Conservation (phyloP, 2,888 invertebrate genomes). For the Yponomeuta sedellus region DNA sequence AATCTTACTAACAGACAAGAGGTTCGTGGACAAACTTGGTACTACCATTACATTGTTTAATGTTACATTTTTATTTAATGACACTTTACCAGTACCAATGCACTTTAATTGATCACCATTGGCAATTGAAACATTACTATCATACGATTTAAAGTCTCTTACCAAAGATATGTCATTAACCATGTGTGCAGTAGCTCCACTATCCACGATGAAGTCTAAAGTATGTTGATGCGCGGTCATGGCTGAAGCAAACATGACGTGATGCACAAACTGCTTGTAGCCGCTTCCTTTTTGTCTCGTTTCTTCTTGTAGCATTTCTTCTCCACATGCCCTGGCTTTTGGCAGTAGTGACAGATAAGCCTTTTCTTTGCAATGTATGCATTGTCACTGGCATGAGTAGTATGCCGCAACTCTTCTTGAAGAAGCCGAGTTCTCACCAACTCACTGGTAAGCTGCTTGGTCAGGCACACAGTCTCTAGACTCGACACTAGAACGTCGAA, state of each 20-base stretch:
- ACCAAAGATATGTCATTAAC: not conserved
- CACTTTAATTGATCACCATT: no score
- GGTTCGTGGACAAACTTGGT: not conserved
- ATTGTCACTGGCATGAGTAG: not conserved
- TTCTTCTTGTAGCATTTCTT: slow-evolving; percentile 5
- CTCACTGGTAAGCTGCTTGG: not conserved
- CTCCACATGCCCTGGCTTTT: slow-evolving; percentile 4
- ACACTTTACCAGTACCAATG: no score
- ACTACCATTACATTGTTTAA: slow-evolving; percentile 1
- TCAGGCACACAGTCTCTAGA: not conserved
- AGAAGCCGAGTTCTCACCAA: not conserved
- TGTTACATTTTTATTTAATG: not conserved
- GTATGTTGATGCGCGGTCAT: not conserved
- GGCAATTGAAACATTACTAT: not conserved
- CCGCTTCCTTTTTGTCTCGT: not conserved
- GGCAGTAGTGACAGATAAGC: not conserved
- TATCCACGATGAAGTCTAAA: slow-evolving; percentile 3
- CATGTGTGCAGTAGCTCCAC: slow-evolving; percentile 10
- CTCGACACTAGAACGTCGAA: not conserved
- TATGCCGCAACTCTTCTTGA: slow-evolving; percentile 5
- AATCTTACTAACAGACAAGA: not conserved
- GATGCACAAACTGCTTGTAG: not conserved
- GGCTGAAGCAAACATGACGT: not conserved
- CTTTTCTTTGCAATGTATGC: not conserved
- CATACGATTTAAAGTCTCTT: not conserved